These are phyloP conservation scores for Agrochola circellaris DNA, from an alignment of 2,888 invertebrate species.

Conservation along the genomic window DNA sequence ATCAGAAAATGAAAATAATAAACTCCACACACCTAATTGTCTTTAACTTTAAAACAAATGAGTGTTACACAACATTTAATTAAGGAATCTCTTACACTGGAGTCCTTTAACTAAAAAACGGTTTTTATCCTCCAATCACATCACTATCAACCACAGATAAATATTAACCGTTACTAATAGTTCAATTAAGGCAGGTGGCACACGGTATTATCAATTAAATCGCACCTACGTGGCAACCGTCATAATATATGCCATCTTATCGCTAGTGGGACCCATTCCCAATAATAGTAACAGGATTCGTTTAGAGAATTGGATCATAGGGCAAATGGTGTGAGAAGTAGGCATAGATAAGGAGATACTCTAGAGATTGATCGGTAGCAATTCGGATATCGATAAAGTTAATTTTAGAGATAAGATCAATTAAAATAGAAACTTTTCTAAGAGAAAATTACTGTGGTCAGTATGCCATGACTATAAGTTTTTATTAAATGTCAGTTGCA, in stretches of 20 bases:
- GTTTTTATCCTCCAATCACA: slow-evolving; percentile 48
- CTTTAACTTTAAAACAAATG: slow-evolving; percentile 24
- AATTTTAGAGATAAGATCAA: slow-evolving; percentile 65
- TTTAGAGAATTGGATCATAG: slow-evolving; percentile 75
- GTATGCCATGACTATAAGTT: slow-evolving; percentile 31
- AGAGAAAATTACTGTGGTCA: slow-evolving; percentile 35
- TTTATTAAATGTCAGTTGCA: slow-evolving; percentile 38
- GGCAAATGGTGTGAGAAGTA: slow-evolving; percentile 77
- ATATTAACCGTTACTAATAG: slow-evolving; percentile 72
- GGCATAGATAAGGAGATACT: slow-evolving; percentile 66
- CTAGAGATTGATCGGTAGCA: slow-evolving; percentile 76
- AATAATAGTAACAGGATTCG: slow-evolving; percentile 76
- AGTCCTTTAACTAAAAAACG: slow-evolving; percentile 52
- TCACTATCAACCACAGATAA: slow-evolving; percentile 65
- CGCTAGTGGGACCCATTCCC: slow-evolving; percentile 75
- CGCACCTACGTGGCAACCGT: slow-evolving; percentile 69
- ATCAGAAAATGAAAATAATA: neutral
- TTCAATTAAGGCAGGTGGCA: slow-evolving; percentile 70
- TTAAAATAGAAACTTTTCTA: slow-evolving; percentile 64
- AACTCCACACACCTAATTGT: slow-evolving; percentile 21
- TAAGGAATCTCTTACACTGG: slow-evolving; percentile 25
- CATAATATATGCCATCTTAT: slow-evolving; percentile 81
- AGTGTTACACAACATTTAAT: slow-evolving; percentile 46
- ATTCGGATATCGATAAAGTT: slow-evolving; percentile 71
- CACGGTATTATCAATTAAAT: slow-evolving; percentile 72